Evolutionary conservation across 2,797 vertebrate genomes (phyloP).

Genomic region (Labeo calbasu): DNA sequence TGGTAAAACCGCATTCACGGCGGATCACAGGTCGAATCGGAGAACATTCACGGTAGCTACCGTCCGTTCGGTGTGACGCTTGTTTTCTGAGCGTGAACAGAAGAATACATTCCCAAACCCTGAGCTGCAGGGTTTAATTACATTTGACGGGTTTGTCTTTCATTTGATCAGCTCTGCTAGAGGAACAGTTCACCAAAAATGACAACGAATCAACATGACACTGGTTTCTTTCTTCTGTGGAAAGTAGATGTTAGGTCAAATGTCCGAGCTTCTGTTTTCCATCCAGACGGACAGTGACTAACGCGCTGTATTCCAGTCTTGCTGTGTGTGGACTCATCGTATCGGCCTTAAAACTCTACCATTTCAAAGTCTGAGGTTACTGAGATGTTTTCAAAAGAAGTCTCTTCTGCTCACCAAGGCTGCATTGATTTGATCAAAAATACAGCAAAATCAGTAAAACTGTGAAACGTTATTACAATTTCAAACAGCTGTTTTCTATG

Average conservation of each 20-base stretch:
- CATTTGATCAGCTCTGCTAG: conserved; percentile 54
- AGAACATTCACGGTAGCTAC: conserved; percentile 47
- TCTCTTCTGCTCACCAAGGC: background rate
- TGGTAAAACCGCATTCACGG: conserved; percentile 58
- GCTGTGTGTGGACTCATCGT: background rate
- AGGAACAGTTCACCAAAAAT: background rate
- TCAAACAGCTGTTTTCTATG: background rate
- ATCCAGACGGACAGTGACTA: background rate
- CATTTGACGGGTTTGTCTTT: conserved; percentile 62
- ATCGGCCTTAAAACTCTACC: background rate
- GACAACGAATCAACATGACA: background rate
- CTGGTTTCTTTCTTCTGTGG: background rate
- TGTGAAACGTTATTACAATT: background rate
- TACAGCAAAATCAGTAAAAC: background rate
- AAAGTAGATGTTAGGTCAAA: background rate
- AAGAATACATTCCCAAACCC: conserved; percentile 82
- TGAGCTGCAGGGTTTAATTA: conserved; percentile 70
- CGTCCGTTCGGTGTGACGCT: conserved; percentile 59
- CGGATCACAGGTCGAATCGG: conserved; percentile 60
- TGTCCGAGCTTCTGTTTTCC: background rate
- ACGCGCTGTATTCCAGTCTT: background rate
- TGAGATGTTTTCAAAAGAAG: background rate
- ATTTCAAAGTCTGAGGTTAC: background rate
- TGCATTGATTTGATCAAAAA: background rate
- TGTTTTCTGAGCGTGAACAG: conserved; percentile 77